Evolutionary conservation across 2,797 vertebrate genomes (phyloP).

Genomic region (Crypturellus tataupa): DNA sequence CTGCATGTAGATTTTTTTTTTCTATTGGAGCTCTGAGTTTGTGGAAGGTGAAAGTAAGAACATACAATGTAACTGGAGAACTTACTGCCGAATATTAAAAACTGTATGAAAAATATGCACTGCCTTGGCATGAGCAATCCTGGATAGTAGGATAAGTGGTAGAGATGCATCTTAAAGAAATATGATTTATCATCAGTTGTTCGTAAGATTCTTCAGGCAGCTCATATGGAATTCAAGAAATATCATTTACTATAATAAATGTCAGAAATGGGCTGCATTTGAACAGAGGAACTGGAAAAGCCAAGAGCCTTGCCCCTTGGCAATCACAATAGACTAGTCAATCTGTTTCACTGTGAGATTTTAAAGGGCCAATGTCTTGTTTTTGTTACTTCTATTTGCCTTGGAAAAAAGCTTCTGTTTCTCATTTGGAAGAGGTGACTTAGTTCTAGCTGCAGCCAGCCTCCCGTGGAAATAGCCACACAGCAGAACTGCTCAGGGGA

Average conservation of each 20-base stretch:
- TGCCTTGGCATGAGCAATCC: not conserved
- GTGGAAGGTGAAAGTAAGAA: not conserved
- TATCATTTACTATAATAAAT: slow-evolving; percentile 70
- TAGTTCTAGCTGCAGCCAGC: not conserved
- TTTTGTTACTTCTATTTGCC: slow-evolving; percentile 23
- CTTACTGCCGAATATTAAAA: not conserved
- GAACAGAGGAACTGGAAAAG: slow-evolving; percentile 48
- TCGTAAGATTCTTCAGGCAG: slow-evolving; percentile 64
- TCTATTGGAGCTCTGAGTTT: not conserved
- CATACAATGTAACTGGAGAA: not conserved
- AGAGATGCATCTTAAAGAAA: slow-evolving; percentile 56
- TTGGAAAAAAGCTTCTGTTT: not conserved
- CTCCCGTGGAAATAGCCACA: not conserved
- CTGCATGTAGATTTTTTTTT: not conserved
- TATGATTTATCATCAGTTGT: slow-evolving; percentile 63
- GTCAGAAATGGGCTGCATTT: slow-evolving; percentile 65
- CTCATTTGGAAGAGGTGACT: not conserved
- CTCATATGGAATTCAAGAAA: slow-evolving; percentile 75
- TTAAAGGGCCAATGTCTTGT: slow-evolving; percentile 23
- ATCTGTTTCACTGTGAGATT: not conserved
- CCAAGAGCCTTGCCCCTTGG: not conserved
- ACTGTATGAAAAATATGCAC: not conserved
- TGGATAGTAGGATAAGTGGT: not conserved
- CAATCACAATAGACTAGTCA: slow-evolving; percentile 7
- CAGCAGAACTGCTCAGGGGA: not conserved